These are phyloP conservation scores for Perca schrenkii DNA, from an alignment of 2,113 vertebrate species.

Conservation along the genomic window DNA sequence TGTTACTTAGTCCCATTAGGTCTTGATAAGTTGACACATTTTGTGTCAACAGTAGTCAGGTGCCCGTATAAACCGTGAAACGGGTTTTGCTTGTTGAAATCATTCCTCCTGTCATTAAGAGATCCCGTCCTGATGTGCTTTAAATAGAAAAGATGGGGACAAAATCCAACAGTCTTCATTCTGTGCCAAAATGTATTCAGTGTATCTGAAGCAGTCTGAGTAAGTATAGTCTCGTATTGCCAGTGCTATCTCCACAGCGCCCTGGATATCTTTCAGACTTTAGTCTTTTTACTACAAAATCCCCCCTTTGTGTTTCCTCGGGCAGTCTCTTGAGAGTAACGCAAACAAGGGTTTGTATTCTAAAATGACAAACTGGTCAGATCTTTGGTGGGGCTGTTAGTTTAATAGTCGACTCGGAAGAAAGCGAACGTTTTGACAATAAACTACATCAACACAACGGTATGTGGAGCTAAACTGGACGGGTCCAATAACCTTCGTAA, in stretches of 20 bases:
- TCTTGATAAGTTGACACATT: not conserved
- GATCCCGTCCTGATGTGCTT: not conserved
- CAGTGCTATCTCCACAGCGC: no score
- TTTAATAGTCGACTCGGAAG: no score
- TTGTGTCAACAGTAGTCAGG: not conserved
- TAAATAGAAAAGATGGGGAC: not conserved
- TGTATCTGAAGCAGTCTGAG: conserved; percentile 1
- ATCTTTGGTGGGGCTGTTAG: no score
- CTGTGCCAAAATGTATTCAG: not conserved
- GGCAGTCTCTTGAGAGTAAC: not conserved
- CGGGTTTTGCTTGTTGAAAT: not conserved
- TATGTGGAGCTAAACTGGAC: no score
- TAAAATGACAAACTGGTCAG: not conserved
- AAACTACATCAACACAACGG: no score
- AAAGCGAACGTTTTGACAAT: no score
- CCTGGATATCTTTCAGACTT: not conserved
- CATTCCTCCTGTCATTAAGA: not conserved
- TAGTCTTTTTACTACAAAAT: not conserved
- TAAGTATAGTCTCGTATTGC: no score
- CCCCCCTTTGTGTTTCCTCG: not conserved
- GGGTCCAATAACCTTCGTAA: no score
- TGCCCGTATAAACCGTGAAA: not conserved
- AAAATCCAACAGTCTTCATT: not conserved
- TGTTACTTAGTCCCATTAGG: not conserved
- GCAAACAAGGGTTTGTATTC: not conserved